These are phyloP conservation scores for Hipposideros larvatus DNA, from an alignment of 2,797 vertebrate genomes.

Conservation along the genomic window DNA sequence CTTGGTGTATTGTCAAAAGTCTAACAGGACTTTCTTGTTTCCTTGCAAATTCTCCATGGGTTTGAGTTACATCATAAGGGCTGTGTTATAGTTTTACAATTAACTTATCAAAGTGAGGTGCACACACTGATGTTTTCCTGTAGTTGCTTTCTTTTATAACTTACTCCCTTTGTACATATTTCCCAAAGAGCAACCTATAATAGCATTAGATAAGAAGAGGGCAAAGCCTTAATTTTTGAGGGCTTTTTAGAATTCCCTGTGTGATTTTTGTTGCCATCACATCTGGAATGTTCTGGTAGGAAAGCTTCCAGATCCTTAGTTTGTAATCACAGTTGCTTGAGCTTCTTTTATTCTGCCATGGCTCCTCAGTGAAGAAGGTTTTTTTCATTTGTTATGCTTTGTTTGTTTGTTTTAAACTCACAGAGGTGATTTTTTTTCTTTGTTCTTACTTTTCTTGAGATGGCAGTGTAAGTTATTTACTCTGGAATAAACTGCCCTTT, in stretches of 20 bases:
- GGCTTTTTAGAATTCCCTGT: constrained; percentile 37
- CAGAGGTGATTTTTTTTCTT: not conserved
- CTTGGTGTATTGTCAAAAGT: constrained; percentile 69
- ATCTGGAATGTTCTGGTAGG: not conserved
- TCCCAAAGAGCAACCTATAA: constrained; percentile 33
- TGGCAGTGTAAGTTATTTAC: constrained; percentile 68
- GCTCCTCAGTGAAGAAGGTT: not conserved
- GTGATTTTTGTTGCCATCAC: not conserved
- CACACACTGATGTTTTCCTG: constrained; percentile 30
- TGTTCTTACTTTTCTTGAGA: constrained; percentile 69
- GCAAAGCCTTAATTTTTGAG: constrained; percentile 15
- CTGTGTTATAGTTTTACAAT: constrained; percentile 79
- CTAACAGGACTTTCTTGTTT: constrained; percentile 34
- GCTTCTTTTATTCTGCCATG: not conserved
- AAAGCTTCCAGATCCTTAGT: not conserved
- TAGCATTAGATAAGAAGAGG: not conserved
- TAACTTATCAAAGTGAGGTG: constrained; percentile 79
- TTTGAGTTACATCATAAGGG: constrained; percentile 73
- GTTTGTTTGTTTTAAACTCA: constrained; percentile 43
- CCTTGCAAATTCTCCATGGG: constrained; percentile 45
- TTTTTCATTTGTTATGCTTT: not conserved
- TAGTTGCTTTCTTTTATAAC: not conserved
- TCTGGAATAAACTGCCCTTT: constrained; percentile 12
- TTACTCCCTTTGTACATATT: constrained; percentile 34
- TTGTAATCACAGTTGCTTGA: not conserved